A percentile compares a stretch with the other conserved stretches of the same genome.
Evolutionary conservation across 2,113 vertebrate species (phyloP).

Genomic region (Meles meles): DNA sequence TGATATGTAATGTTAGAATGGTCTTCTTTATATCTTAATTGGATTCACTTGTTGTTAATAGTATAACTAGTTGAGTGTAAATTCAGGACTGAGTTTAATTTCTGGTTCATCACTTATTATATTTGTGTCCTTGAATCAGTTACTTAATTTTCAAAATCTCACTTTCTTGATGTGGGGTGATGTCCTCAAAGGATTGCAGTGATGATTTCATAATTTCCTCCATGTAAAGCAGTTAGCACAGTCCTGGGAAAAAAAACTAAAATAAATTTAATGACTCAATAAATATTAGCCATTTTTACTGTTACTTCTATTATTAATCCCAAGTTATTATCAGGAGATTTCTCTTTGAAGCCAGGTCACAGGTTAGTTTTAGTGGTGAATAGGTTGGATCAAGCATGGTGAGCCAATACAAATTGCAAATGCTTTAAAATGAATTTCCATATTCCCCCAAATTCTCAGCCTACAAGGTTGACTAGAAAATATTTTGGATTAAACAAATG

Average conservation of each 20-base stretch:
- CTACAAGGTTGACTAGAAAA: constrained; percentile 49
- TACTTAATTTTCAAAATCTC: constrained; percentile 12
- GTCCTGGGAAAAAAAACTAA: constrained; percentile 24
- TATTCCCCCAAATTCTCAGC: constrained; percentile 35
- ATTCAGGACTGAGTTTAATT: background rate
- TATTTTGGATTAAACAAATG: constrained; percentile 54
- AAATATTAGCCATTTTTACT: background rate
- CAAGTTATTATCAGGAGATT: background rate
- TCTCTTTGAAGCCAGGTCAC: constrained; percentile 1
- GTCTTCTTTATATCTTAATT: background rate
- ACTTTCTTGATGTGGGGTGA: background rate
- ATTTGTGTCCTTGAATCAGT: background rate
- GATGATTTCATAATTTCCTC: background rate
- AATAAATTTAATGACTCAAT: background rate
- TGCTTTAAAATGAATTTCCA: constrained; percentile 63
- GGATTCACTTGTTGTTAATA: background rate
- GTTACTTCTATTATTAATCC: constrained; percentile 10
- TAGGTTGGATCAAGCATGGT: background rate
- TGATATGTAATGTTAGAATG: background rate
- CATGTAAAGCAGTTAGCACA: constrained; percentile 15
- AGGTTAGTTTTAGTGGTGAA: constrained; percentile 20
- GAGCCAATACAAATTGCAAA: constrained; percentile 62
- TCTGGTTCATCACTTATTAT: background rate
- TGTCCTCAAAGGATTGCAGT: background rate
- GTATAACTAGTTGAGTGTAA: background rate